phyloP scores from a whole-genome alignment of 2,113 vertebrate species.

The Dolichallabes microphthalmus region DNA sequence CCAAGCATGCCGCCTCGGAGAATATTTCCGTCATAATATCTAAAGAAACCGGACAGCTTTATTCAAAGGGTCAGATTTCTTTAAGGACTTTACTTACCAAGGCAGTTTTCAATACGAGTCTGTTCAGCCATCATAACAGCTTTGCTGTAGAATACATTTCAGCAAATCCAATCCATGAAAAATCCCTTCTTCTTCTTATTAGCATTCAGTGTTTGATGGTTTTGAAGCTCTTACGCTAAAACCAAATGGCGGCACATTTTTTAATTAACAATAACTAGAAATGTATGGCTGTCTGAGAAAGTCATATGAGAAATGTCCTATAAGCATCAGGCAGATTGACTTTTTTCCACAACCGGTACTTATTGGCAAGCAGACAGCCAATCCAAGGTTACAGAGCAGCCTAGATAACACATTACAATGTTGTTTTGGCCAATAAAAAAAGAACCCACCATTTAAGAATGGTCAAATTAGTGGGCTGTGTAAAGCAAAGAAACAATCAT shows the following conservation, averaged over 20 bases:
- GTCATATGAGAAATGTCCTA: neutral
- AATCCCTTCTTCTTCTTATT: neutral
- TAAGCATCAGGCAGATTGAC: neutral
- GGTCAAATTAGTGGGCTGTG: no score
- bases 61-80: constrained; percentile 34
- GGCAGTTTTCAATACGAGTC: constrained; percentile 26
- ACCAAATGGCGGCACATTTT: neutral
- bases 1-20: constrained; percentile 45
- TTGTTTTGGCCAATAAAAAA: neutral
- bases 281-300: neutral
- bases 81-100: constrained; percentile 34
- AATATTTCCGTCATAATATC: constrained; percentile 40
- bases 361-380: neutral
- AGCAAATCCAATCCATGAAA: constrained; percentile 6
- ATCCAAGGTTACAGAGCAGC: neutral
- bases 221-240: neutral
- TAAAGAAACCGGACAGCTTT: constrained; percentile 27
- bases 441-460: no score
- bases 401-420: neutral
- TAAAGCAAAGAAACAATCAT: no score
- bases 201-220: constrained; percentile 20
- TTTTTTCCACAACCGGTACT: neutral
- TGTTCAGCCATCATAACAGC: neutral
- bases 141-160: constrained; percentile 7
- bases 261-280: constrained; percentile 10